Conservation (phyloP, 2,797 vertebrate species). For the Siniperca undulata region DNA sequence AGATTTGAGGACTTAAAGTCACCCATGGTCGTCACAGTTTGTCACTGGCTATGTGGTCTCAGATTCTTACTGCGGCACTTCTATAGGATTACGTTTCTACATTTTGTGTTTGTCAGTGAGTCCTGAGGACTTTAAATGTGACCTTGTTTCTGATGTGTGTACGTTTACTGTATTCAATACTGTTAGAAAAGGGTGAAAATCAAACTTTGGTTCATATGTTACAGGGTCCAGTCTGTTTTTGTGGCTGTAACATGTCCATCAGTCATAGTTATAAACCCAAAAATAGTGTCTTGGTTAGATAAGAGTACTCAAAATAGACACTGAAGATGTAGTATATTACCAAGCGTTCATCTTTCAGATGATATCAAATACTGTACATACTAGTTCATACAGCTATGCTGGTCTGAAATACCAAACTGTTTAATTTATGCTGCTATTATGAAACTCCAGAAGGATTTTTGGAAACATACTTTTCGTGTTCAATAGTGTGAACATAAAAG, state of each 20-base stretch:
- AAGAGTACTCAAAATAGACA: constrained; percentile 69
- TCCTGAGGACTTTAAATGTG: constrained; percentile 28
- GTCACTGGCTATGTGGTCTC: constrained; percentile 39
- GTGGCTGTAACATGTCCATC: constrained; percentile 1
- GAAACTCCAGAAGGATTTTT: constrained; percentile 53
- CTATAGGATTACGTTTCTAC: constrained; percentile 47
- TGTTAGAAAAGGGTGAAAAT: neutral
- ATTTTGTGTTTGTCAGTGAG: constrained; percentile 39
- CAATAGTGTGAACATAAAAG: neutral
- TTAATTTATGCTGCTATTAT: constrained; percentile 63
- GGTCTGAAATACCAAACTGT: constrained; percentile 47
- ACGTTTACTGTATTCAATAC: neutral
- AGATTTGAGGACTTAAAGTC: constrained; percentile 28
- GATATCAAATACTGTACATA: constrained; percentile 74
- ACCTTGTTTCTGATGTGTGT: constrained; percentile 20
- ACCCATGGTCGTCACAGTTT: constrained; percentile 13
- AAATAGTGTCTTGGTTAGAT: constrained; percentile 55
- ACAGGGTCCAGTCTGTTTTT: neutral
- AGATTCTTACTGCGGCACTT: constrained; percentile 42
- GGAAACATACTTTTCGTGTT: neutral
- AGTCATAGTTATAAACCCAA: constrained; percentile 21
- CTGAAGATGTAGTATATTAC: constrained; percentile 61
- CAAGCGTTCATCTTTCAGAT: constrained; percentile 69
- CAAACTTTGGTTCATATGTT: neutral
- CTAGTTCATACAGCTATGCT: constrained; percentile 51